Evolutionary conservation across 2,113 vertebrate species (phyloP), one percentile per base, ranked within the genome.

Genomic region (Grantiella picta): DNA sequence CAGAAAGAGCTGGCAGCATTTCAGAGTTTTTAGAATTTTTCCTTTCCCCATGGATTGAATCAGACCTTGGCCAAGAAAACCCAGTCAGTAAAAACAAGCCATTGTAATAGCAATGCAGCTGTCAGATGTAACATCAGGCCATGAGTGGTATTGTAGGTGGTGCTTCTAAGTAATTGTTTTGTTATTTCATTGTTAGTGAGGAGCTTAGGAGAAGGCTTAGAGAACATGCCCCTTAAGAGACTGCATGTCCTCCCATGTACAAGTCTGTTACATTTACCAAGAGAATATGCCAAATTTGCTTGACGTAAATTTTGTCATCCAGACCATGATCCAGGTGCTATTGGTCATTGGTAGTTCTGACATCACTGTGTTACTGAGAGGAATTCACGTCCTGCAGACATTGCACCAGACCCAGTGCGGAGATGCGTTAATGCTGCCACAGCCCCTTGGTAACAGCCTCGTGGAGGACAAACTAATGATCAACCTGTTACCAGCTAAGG

Each of bases 91-190:
- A 91, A 92, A 92, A 50, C 54, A 90, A 80, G 23, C 27, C 73
- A 59, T 70, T 94, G 79, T 86, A 90, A 92, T 42, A 77, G 79
- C 86, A 73, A 14, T 44, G 56, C 92, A 97, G 95, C 94, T 94
- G 90, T 89, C 92, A 93, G 71, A 56, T 66, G 86, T 40, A 45
- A 63, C n/a, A 28, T 36, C 33, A 70, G 82, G 38, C 66, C 44
- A 28, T 65, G 56, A 90, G 59, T 80, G 76, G 45, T 69, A 45
- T 31, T 73, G 50, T 73, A 95, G 57, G 82, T 88, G 63, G 66
- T 65, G 63, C 54, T 72, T 90, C 36, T 61, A 82, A 72, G 63
- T 60, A 40, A 64, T 71, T 92, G 63, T 56, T 86, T 69, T 24
- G 22, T 94, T 90, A 73, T 77, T 88, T 77, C 68, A 80, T 50